Percentiles rank a stretch among this genome's conserved stretches.
phyloP scores from a whole-genome alignment of 1,140 invertebrate genomes.

The Panulirus ornatus region DNA sequence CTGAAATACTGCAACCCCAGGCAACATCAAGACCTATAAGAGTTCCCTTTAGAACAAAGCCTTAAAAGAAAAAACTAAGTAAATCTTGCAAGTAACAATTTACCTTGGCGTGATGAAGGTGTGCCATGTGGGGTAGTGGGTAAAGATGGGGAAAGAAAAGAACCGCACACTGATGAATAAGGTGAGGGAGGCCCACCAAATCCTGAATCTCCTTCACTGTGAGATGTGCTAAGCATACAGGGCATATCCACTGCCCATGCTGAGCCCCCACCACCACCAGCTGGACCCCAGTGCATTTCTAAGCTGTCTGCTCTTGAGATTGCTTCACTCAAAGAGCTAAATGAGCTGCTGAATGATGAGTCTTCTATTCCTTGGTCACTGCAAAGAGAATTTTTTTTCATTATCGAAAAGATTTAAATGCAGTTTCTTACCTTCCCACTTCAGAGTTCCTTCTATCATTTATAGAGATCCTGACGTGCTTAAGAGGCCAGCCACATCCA shows the following conservation, averaged over 20 bases:
- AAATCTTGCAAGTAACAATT: background rate
- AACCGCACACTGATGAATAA: constrained; percentile 69
- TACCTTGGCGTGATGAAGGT: constrained; percentile 68
- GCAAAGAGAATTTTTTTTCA: too few relatives aligned
- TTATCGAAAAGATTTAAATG: too few relatives aligned
- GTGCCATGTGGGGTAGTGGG: constrained; percentile 67
- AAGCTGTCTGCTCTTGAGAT: constrained; percentile 65
- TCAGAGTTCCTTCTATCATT: too few relatives aligned
- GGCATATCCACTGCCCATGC: constrained; percentile 28
- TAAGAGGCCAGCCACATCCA: too few relatives aligned
- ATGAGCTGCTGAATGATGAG: constrained; percentile 76
- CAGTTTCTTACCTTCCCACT: too few relatives aligned
- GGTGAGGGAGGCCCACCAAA: constrained; percentile 75
- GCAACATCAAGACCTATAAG: too few relatives aligned
- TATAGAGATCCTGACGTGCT: too few relatives aligned
- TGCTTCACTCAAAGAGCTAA: constrained; percentile 76
- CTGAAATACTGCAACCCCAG: too few relatives aligned
- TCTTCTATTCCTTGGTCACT: constrained; percentile 77
- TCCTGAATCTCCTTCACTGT: constrained; percentile 76
- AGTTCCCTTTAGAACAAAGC: too few relatives aligned
- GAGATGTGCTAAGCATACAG: constrained; percentile 37
- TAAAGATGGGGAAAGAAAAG: constrained; percentile 58
- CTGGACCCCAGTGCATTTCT: constrained; percentile 56
- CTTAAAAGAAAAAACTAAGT: too few relatives aligned
- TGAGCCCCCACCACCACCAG: constrained; percentile 11